Base-by-base conservation (phyloP, 2,113 vertebrate genomes). In the Paradoxurus hermaphroditus region DNA sequence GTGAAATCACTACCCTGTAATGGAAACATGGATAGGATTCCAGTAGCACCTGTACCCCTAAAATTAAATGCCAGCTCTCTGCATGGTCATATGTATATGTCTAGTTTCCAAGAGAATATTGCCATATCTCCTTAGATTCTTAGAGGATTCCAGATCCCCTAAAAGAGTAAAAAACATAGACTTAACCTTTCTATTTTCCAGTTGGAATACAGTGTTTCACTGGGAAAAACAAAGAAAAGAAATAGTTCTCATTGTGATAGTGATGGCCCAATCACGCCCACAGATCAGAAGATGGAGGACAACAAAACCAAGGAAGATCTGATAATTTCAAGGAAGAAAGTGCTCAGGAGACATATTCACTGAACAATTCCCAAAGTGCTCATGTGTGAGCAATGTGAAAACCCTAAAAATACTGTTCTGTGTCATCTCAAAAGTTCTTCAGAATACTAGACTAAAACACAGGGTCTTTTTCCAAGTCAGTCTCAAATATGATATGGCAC, bases 291-390 rank as follows among this genome's bases (percentile, higher is more conserved):
- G n/a, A n/a, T n/a, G 13, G 31, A 81, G 86, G n/a, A 88, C 91
- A 86, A 67, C 36, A 59, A 70, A 83, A 65, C 62, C 56, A 92
- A 91, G 65, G 95, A 90, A 34, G 29, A 93, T 95, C 95, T 70
- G 59, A 73, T 94, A 90, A 96, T 85, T 97, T 98, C 86, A 96
- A 93, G 73, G 63, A 97, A 93, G 44, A 91, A 94, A 97, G 63
- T 87, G 21, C 51, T 91, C 29, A 94, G 44, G 46, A 97, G 95
- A 97, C 59, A 83, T 23, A 77, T 13, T 97, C 93, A 97, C 78
- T 97, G 91, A 97, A 86, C 96, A 97, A 97, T 96, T 95, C 86
- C 83, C 95, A n/a, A 90, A 93, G 97, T 81, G 59, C 86, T 96
- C 91, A 89, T 96, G 95, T 94, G 94, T 97, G 63, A 97, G 78